Evolutionary conservation across 2,888 invertebrate genomes (phyloP).

Genomic region (Rhamnusium bicolor): DNA sequence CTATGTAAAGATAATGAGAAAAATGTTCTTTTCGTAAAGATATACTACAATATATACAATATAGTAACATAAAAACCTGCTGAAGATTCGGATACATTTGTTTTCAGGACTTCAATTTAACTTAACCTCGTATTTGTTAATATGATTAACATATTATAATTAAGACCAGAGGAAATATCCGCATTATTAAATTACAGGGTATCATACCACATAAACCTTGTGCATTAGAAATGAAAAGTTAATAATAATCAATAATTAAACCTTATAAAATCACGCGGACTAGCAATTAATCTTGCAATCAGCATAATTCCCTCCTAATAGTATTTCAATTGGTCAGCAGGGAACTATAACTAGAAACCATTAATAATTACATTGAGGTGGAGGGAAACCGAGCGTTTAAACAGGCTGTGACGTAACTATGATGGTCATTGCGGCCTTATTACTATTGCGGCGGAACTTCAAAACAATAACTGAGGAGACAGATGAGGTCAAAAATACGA

Average conservation of each 20-base stretch:
- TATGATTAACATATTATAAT: background rate
- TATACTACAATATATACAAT: no score
- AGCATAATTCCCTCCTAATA: constrained; percentile 46
- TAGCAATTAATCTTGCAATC: constrained; percentile 43
- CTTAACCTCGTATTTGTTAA: background rate
- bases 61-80: no score
- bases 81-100: no score
- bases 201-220: background rate
- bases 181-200: background rate
- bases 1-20: no score
- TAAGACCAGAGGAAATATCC: no score
- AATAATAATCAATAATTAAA: constrained; percentile 1
- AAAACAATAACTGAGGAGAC: constrained; percentile 33
- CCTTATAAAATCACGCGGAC: constrained; percentile 11
- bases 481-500: constrained; percentile 30
- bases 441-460: constrained; percentile 35
- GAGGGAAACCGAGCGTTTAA: constrained; percentile 47
- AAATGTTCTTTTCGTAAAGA: no score
- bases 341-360: constrained; percentile 52
- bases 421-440: constrained; percentile 48
- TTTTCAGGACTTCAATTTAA: no score
- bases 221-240: no score
- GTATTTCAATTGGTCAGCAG: constrained; percentile 44
- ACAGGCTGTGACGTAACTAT: constrained; percentile 50
- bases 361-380: constrained; percentile 51